These are phyloP conservation scores for Drosophila willistoni DNA, from an alignment of 1,140 invertebrate genomes.

Conservation along the genomic window DNA sequence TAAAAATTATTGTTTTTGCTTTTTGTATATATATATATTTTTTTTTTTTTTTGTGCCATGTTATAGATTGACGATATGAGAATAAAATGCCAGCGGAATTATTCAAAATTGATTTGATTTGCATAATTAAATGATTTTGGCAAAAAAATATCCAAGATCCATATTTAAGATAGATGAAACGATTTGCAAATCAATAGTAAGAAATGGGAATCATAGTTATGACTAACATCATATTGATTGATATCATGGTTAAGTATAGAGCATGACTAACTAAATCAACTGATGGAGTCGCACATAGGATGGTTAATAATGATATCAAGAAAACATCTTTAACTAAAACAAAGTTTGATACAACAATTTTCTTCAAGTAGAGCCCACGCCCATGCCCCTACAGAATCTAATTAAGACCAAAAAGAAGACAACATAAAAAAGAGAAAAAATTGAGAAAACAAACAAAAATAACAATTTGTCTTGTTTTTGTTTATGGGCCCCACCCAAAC, in stretches of 20 bases:
- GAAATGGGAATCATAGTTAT: constrained; percentile 41
- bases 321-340: constrained; percentile 14
- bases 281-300: constrained; percentile 8
- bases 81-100: constrained; percentile 54
- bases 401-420: constrained; percentile 50
- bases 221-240: constrained; percentile 57
- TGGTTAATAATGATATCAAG: constrained; percentile 4
- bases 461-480: constrained; percentile 66
- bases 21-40: background rate
- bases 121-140: constrained; percentile 64
- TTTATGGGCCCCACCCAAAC: constrained; percentile 47
- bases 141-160: constrained; percentile 55
- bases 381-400: constrained; percentile 30
- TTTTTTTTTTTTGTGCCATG: constrained; percentile 31
- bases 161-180: constrained; percentile 65
- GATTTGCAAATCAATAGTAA: constrained; percentile 70
- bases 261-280: constrained; percentile 27
- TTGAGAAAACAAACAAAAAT: background rate
- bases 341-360: constrained; percentile 13
- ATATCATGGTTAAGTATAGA: constrained; percentile 66
- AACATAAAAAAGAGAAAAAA: constrained; percentile 28
- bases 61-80: constrained; percentile 48
- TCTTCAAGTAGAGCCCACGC: constrained; percentile 23
- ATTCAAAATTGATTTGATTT: constrained; percentile 66
- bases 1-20: constrained; percentile 77